Evolutionary conservation across 1,140 invertebrate genomes (phyloP), one percentile per base, ranked within the genome.

Genomic region (Dendrolimus punctatus): DNA sequence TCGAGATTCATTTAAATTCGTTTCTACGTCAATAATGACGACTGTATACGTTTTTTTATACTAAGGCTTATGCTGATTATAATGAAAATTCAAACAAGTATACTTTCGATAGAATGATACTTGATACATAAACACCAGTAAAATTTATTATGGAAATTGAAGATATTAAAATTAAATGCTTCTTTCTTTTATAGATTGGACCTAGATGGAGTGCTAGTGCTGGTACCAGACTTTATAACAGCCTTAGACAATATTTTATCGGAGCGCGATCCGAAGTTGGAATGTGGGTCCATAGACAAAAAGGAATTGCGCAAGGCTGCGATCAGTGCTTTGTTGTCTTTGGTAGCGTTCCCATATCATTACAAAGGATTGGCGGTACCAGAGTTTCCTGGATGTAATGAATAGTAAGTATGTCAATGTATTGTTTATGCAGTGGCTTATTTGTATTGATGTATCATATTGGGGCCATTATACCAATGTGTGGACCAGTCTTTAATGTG

Each of bases 321-420:
- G 6, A 97, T 98, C 58, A 94, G 98, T 70, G 87, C 98, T 23
- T 86, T 99, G 8, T 80, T 98, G 48, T 98, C 97, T 0, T 92
- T 98, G 71, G 87, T 98, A 40, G 93, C 95, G 39, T 89, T 99
- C 58, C 97, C 98, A 0, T 87, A 98, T 44, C 97, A 99, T 88
- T 98, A 97, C 78, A 93, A 94, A 87, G 94, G 92, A 71, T 82
- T 96, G 46, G 85, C 90, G 6, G 95, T 96, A 38, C 92, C 94
- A 52, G 94, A 95, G 75, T 85, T 95, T 44, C 90, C 90, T 49
- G 79, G 88, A 37, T 67, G 71, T 52, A 74, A 85, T 58, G 85
- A 88, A 55, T 77, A 86, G 88, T 79, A 61, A 78, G 85, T 75
- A 5, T 9, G 6, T 23, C 45, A 6, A 40, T 49, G 2, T 49